These are phyloP conservation scores for Lepidochitona cinerea DNA, from an alignment of 2,888 invertebrate genomes.

Conservation along the genomic window DNA sequence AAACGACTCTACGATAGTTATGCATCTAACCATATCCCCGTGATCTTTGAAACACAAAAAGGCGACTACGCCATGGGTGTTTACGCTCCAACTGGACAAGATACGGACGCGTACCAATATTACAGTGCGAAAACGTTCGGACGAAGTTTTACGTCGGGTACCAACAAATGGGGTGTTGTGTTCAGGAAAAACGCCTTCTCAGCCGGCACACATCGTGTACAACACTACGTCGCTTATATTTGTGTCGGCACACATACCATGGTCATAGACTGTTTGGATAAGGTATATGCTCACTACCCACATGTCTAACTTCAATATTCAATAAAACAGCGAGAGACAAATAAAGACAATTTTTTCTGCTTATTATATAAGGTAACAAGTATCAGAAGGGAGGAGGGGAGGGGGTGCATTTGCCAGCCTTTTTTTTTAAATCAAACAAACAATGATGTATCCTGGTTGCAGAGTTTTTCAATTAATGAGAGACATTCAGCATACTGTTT, in stretches of 20 bases:
- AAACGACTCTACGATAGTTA: slow-evolving; percentile 15
- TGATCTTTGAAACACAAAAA: slow-evolving; percentile 28
- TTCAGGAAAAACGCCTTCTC: slow-evolving; percentile 28
- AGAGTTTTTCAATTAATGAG: too few relatives aligned
- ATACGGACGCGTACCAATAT: slow-evolving; percentile 22
- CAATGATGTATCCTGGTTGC: too few relatives aligned
- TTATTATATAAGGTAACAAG: too few relatives aligned
- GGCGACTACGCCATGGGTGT: slow-evolving; percentile 34
- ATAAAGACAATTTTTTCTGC: too few relatives aligned
- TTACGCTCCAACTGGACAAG: slow-evolving; percentile 33
- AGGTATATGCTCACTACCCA: not conserved
- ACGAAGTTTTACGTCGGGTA: slow-evolving; percentile 14
- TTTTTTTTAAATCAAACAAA: too few relatives aligned
- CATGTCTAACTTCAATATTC: too few relatives aligned
- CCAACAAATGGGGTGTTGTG: slow-evolving; percentile 34
- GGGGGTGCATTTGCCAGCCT: too few relatives aligned
- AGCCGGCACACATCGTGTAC: slow-evolving; percentile 9
- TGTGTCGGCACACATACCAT: slow-evolving; percentile 33
- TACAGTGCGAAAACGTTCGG: slow-evolving; percentile 15
- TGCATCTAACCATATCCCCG: slow-evolving; percentile 21
- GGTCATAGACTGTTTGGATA: slow-evolving; percentile 30
- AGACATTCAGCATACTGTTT: too few relatives aligned
- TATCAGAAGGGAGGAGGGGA: too few relatives aligned
- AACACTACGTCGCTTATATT: slow-evolving; percentile 31
- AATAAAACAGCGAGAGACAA: too few relatives aligned